Evolutionary conservation across 2,113 vertebrate genomes (phyloP), one percentile per base, ranked within the genome.

Genomic region (Pollimyrus isidori): DNA sequence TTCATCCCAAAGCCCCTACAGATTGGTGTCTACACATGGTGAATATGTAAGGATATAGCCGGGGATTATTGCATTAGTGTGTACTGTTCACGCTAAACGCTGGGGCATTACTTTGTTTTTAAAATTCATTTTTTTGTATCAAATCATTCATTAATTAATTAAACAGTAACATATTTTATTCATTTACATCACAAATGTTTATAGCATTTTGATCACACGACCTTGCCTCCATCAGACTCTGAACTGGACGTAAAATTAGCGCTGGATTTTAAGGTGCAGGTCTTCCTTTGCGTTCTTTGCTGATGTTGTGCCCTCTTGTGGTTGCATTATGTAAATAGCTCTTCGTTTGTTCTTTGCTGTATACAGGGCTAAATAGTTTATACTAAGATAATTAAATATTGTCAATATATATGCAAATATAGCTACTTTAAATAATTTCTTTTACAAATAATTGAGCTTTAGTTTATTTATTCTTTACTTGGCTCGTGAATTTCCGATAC

Each of bases 281-380:
- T 91, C 92, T 89, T 91, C 91, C 89, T 88, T 48, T 21, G 35
- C 1, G 11, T 62, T 46, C 50, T 45, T 23, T n/a, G 56, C 56
- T 46, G 42, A 92, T 93, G 93, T 93, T 92, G 90, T 91, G 94
- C 94, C 94, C 94, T 92, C 94, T 94, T 92, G 93, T 94, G 95
- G 95, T 91, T 91, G 92, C 88, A 91, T 92, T 50, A 1, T 95
- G 94, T 95, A 95, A 94, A 95, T 95, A 95, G 92, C 90, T 89
- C 65, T 76, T 90, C 85, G 85, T 90, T 91, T 92, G 84, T 91
- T 90, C 39, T 42, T 88, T 53, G 92, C 92, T 95, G 94, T 95
- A 95, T 76, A 95, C 94, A 94, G 92, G 93, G 94, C 93, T 93
- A 92, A 91, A 91, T 92, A 92, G 90, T 92, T 94, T 90, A 92